Base-by-base conservation (phyloP, 1,140 invertebrate genomes). In the Leptestheria dahalacensis region DNA sequence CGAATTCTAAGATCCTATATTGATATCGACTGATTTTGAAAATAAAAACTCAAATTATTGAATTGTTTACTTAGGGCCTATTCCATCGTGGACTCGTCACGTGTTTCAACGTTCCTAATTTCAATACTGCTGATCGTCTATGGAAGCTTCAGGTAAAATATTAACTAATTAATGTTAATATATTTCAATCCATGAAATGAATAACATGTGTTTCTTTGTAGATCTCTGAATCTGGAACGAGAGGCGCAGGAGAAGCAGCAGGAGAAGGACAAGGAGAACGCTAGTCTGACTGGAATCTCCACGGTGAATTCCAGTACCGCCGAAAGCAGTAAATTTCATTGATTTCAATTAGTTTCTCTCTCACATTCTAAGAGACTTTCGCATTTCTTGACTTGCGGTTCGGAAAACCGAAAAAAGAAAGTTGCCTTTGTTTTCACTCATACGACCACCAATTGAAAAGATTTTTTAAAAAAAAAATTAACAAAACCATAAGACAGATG, bases 111-210 rank as follows among this genome's bases (percentile, higher is more conserved):
- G 64, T 97, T 95, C 76, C 78, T 96, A 64, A 97, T 97, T 73
- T 95, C 92, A 59, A 96, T 97, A 77, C 79, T 97, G 65, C 80
- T 97, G 48, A 97, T 97, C 66, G 92, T 97, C 10, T 97, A 97
- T 73, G 93, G 93, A 66, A 95, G 91, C 73, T 83, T 82, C 69
- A 76, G 79, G 78, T 81, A 71, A 69, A 67, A 61, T 15, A 10
- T 28, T 26, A 18, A 47, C 28, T 54, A 10, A n/a, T 25, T 21
- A 12, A 3, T 21, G 26, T 29, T 55, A 28, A n/a, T n/a, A n/a
- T n/a, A n/a, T n/a, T n/a, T n/a, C n/a, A n/a, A n/a, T n/a, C n/a
- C n/a, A n/a, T n/a, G n/a, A n/a, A 21, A 46, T 47, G n/a, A 50
- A 50, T 52, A 20, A 48, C 9, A 20, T n/a, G 24, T 1, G 47